Base-by-base conservation (phyloP, 2,113 vertebrate species). In the Aptenodytes patagonicus region DNA sequence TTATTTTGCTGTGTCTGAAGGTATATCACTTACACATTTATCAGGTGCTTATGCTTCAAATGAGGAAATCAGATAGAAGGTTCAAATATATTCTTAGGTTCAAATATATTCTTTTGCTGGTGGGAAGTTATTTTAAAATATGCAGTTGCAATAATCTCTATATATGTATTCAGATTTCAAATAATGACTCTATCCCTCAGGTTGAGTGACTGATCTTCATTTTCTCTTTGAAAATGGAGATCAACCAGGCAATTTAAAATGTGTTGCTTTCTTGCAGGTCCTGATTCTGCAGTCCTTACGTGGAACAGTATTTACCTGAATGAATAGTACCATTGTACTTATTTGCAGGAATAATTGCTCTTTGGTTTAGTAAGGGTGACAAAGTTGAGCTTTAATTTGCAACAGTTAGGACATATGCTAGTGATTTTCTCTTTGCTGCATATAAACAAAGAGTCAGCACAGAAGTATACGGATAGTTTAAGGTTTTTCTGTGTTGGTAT, bases 321-420 rank as follows among this genome's bases (percentile, higher is more conserved):
- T 97, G 95, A 97, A 97, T 97, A 90, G 93, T 83, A n/a, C 87
- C 55, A 85, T 96, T 97, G 84, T 97, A 83, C 66, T 90, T 83
- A 94, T 93, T 93, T 95, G 66, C 71, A 78, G 84, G 71, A 95
- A 70, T 95, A 97, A 95, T 93, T 94, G 62, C 84, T 80, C 84
- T 83, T 93, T 85, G 55, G 71, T 97, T 95, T 87, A 91, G 94
- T 73, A 40, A 95, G 82, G 89, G 97, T 94, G 87, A 91, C 94
- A 91, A 94, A 96, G 73, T 94, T 94, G 89, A 96, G 73, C 66
- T 82, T 95, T 97, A 95, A 95, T 95, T 95, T 96, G 79, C 82
- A 93, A 55, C 49, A 86, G 89, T 62, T 83, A 94, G 81, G 87
- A 70, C 93, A 95, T 97, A 54, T 95, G 94, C 94, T 91, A 96